Base-by-base conservation (phyloP, 1,140 invertebrate species). In the Tetranychus cinnabarinus region DNA sequence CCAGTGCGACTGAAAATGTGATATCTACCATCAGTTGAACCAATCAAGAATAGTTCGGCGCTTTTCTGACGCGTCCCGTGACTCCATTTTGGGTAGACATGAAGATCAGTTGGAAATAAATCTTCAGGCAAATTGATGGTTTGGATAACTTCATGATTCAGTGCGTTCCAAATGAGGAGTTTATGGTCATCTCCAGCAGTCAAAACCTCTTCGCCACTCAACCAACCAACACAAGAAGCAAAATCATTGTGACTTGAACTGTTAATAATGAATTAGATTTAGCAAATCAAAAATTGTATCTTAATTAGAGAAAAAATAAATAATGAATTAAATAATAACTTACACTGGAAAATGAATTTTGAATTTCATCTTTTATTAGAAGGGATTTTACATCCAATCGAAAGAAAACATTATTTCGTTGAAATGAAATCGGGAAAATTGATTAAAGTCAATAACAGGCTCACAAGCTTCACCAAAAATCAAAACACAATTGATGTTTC, bases 161-260 rank as follows among this genome's bases (percentile, higher is more conserved):
- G 76, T 36, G 88, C 73, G 72, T 85, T 89, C 88, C 90, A 97
- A 68, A 83, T 83, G 31, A 90, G 74, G 34, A 97, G 75, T 66
- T 82, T 76, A 70, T 91, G 89, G 71, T 97, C 91, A 74, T 97
- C 92, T 34, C 88, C 85, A 67, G 81, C 83, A 45, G 89, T 90
- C 74, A 86, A 87, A 55, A 91, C 81, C 74, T 95, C 88, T 71
- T 96, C 89, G 42, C 86, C 81, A 66, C 81, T 85, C 70, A 81
- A 87, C 91, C 91, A 96, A 63, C 83, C 83, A 12, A 91, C 82
- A 73, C 88, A 90, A 61, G 84, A 83, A 5, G 88, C 81, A 23
- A 84, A 74, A 68, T 82, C 82, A 46, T 2, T 23, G 23, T 58
- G 57, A 45, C 23, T 52, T 2, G 50, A n/a, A 12, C 50, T 52